A percentile compares a stretch with the other conserved stretches of the same genome.
These are phyloP conservation scores for Heliocidaris erythrogramma DNA, from an alignment of 35 echinoderm and acorn worm species.

Conservation along the genomic window DNA sequence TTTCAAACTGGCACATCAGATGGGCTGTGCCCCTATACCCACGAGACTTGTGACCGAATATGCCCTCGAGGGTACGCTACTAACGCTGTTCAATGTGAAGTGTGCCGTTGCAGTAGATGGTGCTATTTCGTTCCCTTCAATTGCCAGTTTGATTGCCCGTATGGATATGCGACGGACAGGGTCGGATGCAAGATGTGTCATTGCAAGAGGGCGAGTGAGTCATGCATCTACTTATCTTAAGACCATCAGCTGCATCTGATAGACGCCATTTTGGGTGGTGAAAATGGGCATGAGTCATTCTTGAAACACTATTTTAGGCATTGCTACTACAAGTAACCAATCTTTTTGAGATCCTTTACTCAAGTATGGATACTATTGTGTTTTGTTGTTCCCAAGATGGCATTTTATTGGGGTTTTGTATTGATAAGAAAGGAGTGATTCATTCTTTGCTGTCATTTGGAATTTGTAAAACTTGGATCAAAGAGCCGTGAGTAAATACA, in stretches of 20 bases:
- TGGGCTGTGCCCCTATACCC: background rate
- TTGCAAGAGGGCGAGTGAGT: constrained; percentile 58
- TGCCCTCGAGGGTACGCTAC: constrained; percentile 50
- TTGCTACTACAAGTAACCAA: background rate
- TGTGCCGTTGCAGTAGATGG: constrained; percentile 34
- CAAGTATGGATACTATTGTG: too few species aligned
- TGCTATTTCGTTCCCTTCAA: constrained; percentile 34
- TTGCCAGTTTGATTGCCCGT: constrained; percentile 39
- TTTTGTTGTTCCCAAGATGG: background rate
- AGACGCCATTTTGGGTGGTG: too few species aligned
- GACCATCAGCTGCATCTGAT: background rate
- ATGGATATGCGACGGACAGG: constrained; percentile 57
- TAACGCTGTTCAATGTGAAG: constrained; percentile 41
- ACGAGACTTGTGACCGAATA: constrained; percentile 26
- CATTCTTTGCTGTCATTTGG: background rate
- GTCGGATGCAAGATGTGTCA: constrained; percentile 55
- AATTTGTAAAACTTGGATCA: background rate
- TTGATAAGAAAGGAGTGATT: background rate
- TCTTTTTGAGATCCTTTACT: too few species aligned
- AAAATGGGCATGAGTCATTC: too few species aligned
- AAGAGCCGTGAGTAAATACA: background rate
- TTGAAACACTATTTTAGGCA: background rate
- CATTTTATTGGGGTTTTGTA: background rate
- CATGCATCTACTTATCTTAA: background rate
- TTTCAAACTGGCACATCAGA: background rate